Evolutionary conservation across 2,113 vertebrate genomes (phyloP).

Genomic region (Ariopsis seemanni): DNA sequence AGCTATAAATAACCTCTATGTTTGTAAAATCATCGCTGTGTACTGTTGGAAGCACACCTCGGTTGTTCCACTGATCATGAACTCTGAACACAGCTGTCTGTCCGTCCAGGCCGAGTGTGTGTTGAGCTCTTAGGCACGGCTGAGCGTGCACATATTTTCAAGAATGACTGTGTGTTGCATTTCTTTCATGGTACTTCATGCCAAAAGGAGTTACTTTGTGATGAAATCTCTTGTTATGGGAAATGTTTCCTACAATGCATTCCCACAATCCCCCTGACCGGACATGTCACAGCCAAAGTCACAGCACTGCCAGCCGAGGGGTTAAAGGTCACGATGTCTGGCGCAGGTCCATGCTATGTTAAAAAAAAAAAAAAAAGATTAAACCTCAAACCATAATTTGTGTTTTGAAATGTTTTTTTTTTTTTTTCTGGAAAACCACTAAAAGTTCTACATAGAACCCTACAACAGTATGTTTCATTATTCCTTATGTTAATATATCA

Average conservation of each 20-base stretch:
- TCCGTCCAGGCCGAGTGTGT: neutral
- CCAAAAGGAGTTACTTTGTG: neutral
- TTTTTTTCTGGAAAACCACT: neutral
- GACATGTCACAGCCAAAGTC: conserved; percentile 42
- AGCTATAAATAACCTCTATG: neutral
- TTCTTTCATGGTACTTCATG: neutral
- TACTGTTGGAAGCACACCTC: neutral
- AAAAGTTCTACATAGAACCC: neutral
- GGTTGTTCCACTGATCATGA: neutral
- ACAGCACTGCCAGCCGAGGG: conserved; percentile 47
- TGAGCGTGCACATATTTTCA: neutral
- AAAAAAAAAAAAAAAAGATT: neutral
- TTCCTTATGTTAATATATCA: neutral
- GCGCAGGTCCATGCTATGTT: neutral
- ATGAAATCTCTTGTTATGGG: conserved; percentile 44
- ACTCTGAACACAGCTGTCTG: neutral
- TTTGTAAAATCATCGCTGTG: neutral
- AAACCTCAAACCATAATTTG: neutral
- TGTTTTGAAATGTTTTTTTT: neutral
- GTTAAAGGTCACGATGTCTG: conserved; percentile 32
- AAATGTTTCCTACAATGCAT: conserved; percentile 13
- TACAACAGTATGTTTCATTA: neutral
- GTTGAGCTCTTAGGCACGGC: neutral
- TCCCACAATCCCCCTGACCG: conserved; percentile 57
- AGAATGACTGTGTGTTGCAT: conserved; percentile 28